Conservation (phyloP, 1,140 invertebrate genomes). For the Ceratina japonica region DNA sequence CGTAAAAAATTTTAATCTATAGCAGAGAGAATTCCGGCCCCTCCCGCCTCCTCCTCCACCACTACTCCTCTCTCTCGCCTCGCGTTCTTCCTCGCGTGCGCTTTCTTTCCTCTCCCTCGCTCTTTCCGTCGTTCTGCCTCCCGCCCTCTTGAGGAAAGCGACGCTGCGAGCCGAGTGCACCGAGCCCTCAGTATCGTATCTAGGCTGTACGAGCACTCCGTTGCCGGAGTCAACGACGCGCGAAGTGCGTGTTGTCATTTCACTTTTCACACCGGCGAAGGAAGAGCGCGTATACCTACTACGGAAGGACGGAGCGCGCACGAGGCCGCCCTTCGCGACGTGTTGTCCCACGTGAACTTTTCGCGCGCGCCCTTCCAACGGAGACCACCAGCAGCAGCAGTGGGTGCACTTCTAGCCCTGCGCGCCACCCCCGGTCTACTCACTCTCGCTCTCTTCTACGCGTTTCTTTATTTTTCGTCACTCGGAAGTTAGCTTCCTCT, state of each 20-base stretch:
- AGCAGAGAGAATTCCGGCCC: slow-evolving; percentile 72
- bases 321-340: slow-evolving; percentile 27
- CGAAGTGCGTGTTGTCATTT: slow-evolving; percentile 40
- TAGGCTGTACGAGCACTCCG: slow-evolving; percentile 56
- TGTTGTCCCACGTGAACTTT: slow-evolving; percentile 26
- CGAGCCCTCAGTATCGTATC: slow-evolving; percentile 63
- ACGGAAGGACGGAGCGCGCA: not conserved
- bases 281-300: not conserved
- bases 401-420: not conserved
- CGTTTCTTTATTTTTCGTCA: slow-evolving; percentile 27
- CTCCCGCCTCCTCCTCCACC: not conserved
- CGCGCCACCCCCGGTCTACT: slow-evolving; percentile 5
- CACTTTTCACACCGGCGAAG: slow-evolving; percentile 37
- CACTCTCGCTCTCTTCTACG: not conserved
- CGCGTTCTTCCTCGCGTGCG: slow-evolving; percentile 35
- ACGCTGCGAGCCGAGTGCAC: slow-evolving; percentile 46
- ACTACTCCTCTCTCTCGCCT: not conserved
- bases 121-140: slow-evolving; percentile 44
- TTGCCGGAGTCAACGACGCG: slow-evolving; percentile 30
- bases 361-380: not conserved
- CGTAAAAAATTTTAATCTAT: slow-evolving; percentile 79
- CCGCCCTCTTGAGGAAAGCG: slow-evolving; percentile 67
- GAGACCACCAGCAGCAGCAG: no score
- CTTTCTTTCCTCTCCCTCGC: slow-evolving; percentile 23
- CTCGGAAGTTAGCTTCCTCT: not conserved